Conservation (phyloP, 2,888 invertebrate genomes). For the Hyles lineata region DNA sequence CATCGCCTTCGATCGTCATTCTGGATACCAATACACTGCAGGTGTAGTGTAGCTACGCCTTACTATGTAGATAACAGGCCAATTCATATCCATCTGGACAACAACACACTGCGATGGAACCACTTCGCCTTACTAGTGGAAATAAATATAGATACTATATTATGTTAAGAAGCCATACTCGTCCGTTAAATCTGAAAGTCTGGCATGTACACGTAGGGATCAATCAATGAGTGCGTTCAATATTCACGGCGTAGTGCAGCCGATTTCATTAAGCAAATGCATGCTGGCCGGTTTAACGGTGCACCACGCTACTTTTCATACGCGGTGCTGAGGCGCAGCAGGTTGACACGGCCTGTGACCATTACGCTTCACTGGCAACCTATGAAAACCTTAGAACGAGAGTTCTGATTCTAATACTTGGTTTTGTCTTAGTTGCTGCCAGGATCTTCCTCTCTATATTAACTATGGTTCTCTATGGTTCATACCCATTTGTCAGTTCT, state of each 20-base stretch:
- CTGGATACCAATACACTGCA: no score
- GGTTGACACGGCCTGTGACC: background rate
- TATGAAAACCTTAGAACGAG: background rate
- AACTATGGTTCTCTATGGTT: no score
- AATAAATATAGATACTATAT: no score
- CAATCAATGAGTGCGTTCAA: background rate
- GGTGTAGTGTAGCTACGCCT: no score
- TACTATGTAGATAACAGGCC: no score
- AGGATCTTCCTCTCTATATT: no score
- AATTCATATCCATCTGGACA: no score
- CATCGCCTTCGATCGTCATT: no score
- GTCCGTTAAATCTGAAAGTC: background rate
- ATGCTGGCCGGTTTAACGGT: conserved; percentile 23
- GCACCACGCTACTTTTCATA: conserved; percentile 25
- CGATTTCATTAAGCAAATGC: conserved; percentile 25
- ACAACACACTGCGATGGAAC: no score
- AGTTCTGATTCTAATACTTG: background rate
- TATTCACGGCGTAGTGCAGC: conserved; percentile 1
- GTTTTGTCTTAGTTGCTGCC: no score
- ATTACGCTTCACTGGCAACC: background rate
- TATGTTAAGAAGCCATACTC: background rate
- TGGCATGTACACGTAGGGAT: conserved; percentile 1
- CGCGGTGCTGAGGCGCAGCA: background rate
- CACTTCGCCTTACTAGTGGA: no score
- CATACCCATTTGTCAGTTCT: no score